phyloP scores from a whole-genome alignment of 1,140 invertebrate genomes.

The Ptiloglossa arizonensis region DNA sequence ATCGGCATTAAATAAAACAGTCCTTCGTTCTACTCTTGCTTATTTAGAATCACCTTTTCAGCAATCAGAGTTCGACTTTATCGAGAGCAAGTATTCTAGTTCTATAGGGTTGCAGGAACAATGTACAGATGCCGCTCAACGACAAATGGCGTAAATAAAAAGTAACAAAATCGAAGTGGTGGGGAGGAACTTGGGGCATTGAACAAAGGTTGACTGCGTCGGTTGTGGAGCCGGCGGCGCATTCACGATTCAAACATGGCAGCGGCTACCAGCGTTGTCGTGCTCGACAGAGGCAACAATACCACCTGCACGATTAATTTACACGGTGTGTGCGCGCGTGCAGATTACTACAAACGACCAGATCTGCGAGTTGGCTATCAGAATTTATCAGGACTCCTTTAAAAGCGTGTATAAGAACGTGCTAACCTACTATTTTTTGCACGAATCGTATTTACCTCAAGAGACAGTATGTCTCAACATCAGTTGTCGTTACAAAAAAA shows the following conservation, averaged over 20 bases:
- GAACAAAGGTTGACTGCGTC: constrained; percentile 74
- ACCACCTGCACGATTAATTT: constrained; percentile 97
- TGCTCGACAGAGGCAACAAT: constrained; percentile 96
- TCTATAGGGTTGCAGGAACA: neutral
- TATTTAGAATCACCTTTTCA: neutral
- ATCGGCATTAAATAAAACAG: too few species aligned
- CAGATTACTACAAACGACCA: constrained; percentile 3
- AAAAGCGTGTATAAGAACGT: too few species aligned
- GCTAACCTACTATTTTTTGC: neutral
- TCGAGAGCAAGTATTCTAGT: neutral
- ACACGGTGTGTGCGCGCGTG: constrained; percentile 86
- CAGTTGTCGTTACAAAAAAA: neutral
- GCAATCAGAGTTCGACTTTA: neutral
- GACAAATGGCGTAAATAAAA: constrained; percentile 3
- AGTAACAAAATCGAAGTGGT: constrained; percentile 48
- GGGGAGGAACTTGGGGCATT: constrained; percentile 66
- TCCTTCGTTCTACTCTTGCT: neutral
- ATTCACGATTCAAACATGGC: constrained; percentile 86
- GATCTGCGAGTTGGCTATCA: constrained; percentile 27
- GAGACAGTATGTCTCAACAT: constrained; percentile 6
- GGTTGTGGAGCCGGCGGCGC: constrained; percentile 66
- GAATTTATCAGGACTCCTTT: neutral
- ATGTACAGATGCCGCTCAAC: neutral
- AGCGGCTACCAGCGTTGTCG: constrained; percentile 95
- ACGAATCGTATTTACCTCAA: neutral